Conservation (phyloP, 2,888 invertebrate species). For the Yponomeuta cagnagella region DNA sequence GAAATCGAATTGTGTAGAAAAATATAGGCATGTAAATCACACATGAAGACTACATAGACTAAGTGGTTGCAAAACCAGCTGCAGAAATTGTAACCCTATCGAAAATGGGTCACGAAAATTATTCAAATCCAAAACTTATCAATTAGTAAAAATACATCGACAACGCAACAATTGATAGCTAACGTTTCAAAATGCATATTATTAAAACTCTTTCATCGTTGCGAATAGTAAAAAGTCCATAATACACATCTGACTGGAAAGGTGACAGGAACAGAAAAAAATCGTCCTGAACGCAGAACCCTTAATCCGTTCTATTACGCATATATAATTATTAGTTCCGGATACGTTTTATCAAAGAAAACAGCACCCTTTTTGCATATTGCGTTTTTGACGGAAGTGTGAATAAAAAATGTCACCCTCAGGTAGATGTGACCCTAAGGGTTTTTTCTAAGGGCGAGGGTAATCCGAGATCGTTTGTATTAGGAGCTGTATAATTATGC, state of each 20-base stretch:
- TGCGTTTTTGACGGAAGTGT: slow-evolving; percentile 68
- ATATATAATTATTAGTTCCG: slow-evolving; percentile 76
- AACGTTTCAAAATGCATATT: slow-evolving; percentile 56
- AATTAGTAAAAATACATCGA: slow-evolving; percentile 46
- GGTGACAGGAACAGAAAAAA: slow-evolving; percentile 66
- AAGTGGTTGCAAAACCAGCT: not conserved
- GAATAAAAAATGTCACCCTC: slow-evolving; percentile 73
- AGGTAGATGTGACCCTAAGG: slow-evolving; percentile 65
- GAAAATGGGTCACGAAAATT: not conserved
- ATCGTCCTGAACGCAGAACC: slow-evolving; percentile 57
- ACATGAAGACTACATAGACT: not conserved
- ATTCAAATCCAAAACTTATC: slow-evolving; percentile 39
- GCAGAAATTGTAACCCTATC: slow-evolving; percentile 10
- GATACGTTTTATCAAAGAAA: slow-evolving; percentile 67
- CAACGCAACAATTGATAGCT: slow-evolving; percentile 37
- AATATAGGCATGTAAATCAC: not conserved
- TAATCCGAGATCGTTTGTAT: slow-evolving; percentile 58
- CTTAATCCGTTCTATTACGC: slow-evolving; percentile 72
- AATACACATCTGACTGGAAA: slow-evolving; percentile 61
- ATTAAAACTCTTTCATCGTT: slow-evolving; percentile 42
- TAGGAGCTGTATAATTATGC: slow-evolving; percentile 64
- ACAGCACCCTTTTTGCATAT: slow-evolving; percentile 73
- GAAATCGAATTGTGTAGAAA: not conserved
- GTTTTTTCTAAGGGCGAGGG: slow-evolving; percentile 51
- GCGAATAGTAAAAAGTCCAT: slow-evolving; percentile 41